These are phyloP conservation scores for Drosophila lutescens DNA, from an alignment of 2,888 invertebrate genomes.

Conservation along the genomic window DNA sequence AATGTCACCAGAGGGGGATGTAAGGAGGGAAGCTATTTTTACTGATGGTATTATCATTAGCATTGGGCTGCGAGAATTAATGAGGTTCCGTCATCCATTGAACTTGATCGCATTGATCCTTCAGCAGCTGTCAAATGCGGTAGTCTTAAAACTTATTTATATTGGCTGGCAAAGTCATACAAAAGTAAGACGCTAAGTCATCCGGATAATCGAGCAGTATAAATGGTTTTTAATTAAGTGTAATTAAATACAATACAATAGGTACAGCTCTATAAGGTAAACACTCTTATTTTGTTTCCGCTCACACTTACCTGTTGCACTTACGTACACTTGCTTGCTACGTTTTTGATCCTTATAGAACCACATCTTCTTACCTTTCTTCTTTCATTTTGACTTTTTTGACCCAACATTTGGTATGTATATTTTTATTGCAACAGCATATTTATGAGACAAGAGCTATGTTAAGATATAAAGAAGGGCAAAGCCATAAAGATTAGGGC, in stretches of 20 bases:
- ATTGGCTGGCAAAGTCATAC: neutral
- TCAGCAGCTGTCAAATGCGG: constrained; percentile 12
- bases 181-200: neutral
- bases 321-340: neutral
- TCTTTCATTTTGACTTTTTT: neutral
- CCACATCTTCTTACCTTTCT: no score
- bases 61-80: constrained; percentile 40
- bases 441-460: neutral
- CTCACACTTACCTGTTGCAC: neutral
- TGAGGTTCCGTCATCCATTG: constrained; percentile 49
- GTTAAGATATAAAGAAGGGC: neutral
- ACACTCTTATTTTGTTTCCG: no score
- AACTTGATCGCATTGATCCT: constrained; percentile 57
- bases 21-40: constrained; percentile 36
- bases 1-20: constrained; percentile 45
- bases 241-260: no score
- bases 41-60: constrained; percentile 43
- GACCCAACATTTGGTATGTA: neutral
- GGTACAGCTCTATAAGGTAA: no score
- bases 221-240: neutral
- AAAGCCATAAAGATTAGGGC: neutral
- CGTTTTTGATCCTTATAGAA: neutral
- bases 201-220: neutral
- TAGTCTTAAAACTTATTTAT: neutral
- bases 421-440: neutral